phyloP scores from a whole-genome alignment of 1,140 invertebrate species.

The Apis dorsata region DNA sequence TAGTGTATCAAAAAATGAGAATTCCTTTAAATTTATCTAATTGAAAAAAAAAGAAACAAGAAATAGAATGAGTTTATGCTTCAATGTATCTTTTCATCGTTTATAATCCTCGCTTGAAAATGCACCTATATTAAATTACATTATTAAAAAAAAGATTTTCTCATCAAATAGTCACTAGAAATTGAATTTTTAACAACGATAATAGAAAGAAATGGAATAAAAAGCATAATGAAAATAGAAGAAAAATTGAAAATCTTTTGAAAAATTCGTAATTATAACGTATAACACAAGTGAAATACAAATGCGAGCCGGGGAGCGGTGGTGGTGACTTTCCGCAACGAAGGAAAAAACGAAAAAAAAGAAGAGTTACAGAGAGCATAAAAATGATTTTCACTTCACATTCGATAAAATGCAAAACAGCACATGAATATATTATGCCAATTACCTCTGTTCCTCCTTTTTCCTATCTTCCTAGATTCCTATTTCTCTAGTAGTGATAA shows the following conservation, averaged over 20 bases:
- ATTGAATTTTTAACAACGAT: slow-evolving; percentile 37
- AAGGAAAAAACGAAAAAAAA: slow-evolving; percentile 13
- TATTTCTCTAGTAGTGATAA: slow-evolving; percentile 32
- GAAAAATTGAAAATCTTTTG: slow-evolving; percentile 38
- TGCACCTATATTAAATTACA: slow-evolving; percentile 35
- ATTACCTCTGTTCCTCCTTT: slow-evolving; percentile 40
- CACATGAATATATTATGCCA: slow-evolving; percentile 41
- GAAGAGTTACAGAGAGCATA: slow-evolving; percentile 3
- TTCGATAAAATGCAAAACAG: slow-evolving; percentile 34
- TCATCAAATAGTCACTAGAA: neutral
- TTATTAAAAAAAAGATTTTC: neutral
- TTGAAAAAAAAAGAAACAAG: slow-evolving; percentile 1
- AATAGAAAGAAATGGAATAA: slow-evolving; percentile 26
- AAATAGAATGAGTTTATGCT: slow-evolving; percentile 13
- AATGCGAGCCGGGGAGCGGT: slow-evolving; percentile 64
- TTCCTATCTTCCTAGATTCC: slow-evolving; percentile 15
- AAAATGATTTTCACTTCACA: slow-evolving; percentile 27
- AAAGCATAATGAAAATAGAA: slow-evolving; percentile 46
- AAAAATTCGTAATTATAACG: slow-evolving; percentile 11
- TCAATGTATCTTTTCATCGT: neutral
- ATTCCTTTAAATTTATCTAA: neutral
- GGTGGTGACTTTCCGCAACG: slow-evolving; percentile 52
- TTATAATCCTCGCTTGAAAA: slow-evolving; percentile 44
- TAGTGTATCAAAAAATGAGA: neutral
- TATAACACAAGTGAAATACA: slow-evolving; percentile 37